A percentile compares a stretch with the other conserved stretches of the same genome.
These are phyloP conservation scores for Alloscopus bannaensis DNA, from an alignment of 2,888 invertebrate species.

Conservation along the genomic window DNA sequence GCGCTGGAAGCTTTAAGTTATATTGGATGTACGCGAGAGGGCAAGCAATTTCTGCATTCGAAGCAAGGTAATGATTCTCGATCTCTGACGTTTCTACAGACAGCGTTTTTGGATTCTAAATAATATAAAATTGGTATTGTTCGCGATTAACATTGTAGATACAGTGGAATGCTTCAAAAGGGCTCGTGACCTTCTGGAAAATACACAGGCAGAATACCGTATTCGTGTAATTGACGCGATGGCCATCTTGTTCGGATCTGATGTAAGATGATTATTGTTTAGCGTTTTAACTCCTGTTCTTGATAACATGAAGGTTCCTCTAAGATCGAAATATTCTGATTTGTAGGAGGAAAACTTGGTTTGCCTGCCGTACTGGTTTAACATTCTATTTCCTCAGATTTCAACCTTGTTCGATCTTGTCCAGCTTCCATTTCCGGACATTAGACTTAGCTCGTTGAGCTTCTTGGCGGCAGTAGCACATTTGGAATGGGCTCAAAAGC, in stretches of 20 bases:
- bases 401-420: conserved; percentile 69
- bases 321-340: conserved; percentile 11
- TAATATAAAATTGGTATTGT: not conserved
- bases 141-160: conserved; percentile 40
- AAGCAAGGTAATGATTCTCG: conserved; percentile 58
- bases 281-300: not conserved
- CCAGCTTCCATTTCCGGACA: conserved; percentile 72
- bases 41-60: conserved; percentile 65
- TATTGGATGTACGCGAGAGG: conserved; percentile 69
- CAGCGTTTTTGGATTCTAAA: not conserved
- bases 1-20: conserved; percentile 70
- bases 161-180: conserved; percentile 63
- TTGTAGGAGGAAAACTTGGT: conserved; percentile 65
- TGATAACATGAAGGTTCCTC: not conserved
- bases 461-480: conserved; percentile 70
- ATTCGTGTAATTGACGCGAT: conserved; percentile 67
- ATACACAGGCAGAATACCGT: conserved; percentile 64
- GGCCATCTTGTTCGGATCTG: conserved; percentile 69
- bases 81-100: too few species aligned
- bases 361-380: conserved; percentile 70
- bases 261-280: conserved; percentile 60
- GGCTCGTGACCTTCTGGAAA: conserved; percentile 63
- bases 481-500: conserved; percentile 72
- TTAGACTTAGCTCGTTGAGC: conserved; percentile 68
- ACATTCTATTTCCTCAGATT: conserved; percentile 68